Percentiles rank a stretch among this genome's conserved stretches.
These are phyloP conservation scores for Dissostichus mawsoni DNA, from an alignment of 2,113 vertebrate genomes.

Conservation along the genomic window DNA sequence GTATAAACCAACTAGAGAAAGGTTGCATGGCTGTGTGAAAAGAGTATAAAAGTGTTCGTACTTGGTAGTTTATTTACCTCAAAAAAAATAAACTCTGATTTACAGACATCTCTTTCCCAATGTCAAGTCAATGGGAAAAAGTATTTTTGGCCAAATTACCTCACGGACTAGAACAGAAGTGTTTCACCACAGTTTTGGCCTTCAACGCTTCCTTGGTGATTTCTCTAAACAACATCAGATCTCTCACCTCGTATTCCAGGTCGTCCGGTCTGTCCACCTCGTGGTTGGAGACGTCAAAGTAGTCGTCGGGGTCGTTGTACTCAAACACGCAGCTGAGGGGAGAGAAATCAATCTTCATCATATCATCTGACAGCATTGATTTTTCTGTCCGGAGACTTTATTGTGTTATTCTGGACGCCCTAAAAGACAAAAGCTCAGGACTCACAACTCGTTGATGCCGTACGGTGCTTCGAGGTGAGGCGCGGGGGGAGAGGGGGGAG, in stretches of 20 bases:
- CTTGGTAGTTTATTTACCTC: no score
- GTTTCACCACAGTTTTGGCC: no score
- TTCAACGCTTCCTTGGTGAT: no score
- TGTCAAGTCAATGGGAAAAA: no score
- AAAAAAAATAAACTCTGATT: no score
- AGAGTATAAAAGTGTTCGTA: no score
- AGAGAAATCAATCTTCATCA: neutral
- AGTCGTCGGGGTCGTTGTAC: constrained; percentile 87
- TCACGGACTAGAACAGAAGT: no score
- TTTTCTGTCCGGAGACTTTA: no score
- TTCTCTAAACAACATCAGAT: neutral
- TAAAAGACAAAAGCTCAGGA: neutral
- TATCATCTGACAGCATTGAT: neutral
- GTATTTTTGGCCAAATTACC: no score
- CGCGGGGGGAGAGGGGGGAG: constrained; percentile 75
- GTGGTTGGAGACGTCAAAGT: constrained; percentile 85
- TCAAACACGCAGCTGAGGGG: constrained; percentile 82
- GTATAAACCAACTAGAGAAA: no score
- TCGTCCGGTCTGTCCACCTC: constrained; percentile 87
- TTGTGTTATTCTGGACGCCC: neutral
- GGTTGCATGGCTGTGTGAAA: no score
- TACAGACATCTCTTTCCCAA: no score
- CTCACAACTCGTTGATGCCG: constrained; percentile 56
- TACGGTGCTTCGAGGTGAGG: constrained; percentile 82
- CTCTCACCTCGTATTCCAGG: constrained; percentile 89